Evolutionary conservation across 2,113 vertebrate genomes (phyloP), one percentile per base, ranked within the genome.

Genomic region (Saccopteryx leptura): DNA sequence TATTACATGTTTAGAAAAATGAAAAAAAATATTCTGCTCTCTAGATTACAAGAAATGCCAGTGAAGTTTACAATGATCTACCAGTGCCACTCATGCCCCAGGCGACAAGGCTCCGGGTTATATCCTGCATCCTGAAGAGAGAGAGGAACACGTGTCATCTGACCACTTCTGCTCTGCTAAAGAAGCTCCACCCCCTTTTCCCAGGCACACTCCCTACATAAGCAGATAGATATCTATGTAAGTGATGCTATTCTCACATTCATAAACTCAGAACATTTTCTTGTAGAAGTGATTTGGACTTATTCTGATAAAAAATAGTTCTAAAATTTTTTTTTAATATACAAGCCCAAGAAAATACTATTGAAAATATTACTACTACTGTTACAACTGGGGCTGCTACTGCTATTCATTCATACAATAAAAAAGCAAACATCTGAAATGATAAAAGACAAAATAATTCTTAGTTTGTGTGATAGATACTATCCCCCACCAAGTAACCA

Each of bases 11-110:
- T 81, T 54, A 79, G 52, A 82, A 88, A 96, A 96, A 79, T 82
- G 46, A 83, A 74, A 88, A 76, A 93, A 26, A 88, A 66, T 74
- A 24, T 74, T 95, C 50, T 96, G 33, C 54, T 91, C 19, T 74
- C 61, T 93, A 28, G 39, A 89, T 68, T 61, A 12, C 21, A 58
- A 74, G 60, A 31, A 52, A 68, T 12, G 15, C 19, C 82, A 86
- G 12, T 68, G 69, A 83, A 81, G 58, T 79, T 79, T 89, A 33
- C 72, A 91, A 74, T 89, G 31, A 80, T 72, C 13, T 69, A 19
- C 88, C 52, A 61, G 31, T 31, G 3, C 13, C 3, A 19, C 3
- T 71, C n/a, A 50, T 91, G 68, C 46, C 46, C 82, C 33, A 82
- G 50, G 33, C 14, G 12, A 60, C 56, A 68, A 28, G 68, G 9